Evolutionary conservation across 2,888 invertebrate species (phyloP).

Genomic region (Harpalus rufipes): DNA sequence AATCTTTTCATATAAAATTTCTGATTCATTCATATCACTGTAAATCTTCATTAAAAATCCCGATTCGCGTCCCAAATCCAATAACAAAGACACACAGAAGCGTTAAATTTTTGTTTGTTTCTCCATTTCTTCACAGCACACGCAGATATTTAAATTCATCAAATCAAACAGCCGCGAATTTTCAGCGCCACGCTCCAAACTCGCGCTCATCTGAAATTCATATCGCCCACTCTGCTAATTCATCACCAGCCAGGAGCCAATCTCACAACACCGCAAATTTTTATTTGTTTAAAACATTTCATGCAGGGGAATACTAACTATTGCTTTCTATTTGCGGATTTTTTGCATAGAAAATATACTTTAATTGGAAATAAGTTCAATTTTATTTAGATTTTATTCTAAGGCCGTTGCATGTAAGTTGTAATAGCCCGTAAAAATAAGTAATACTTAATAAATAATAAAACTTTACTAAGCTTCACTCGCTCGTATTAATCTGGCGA

Average conservation of each 20-base stretch:
- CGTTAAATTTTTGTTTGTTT: constrained; percentile 48
- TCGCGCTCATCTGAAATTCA: constrained; percentile 49
- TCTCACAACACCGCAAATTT: background rate
- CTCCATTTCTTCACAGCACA: constrained; percentile 44
- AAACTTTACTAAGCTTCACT: too few relatives aligned
- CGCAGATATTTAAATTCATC: constrained; percentile 47
- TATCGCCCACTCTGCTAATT: constrained; percentile 42
- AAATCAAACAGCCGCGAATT: constrained; percentile 41
- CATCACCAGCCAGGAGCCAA: constrained; percentile 34
- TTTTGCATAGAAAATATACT: background rate
- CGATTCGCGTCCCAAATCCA: constrained; percentile 42
- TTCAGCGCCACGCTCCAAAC: constrained; percentile 39
- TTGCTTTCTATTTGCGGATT: background rate
- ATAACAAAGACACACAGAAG: constrained; percentile 43
- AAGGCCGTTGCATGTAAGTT: too few relatives aligned
- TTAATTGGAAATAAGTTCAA: background rate
- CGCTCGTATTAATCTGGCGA: too few relatives aligned
- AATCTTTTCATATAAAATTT: constrained; percentile 22
- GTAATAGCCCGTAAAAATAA: too few relatives aligned
- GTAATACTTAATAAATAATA: too few relatives aligned
- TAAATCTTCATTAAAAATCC: constrained; percentile 44
- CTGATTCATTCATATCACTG: constrained; percentile 18
- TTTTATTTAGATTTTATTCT: background rate
- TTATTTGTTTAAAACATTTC: constrained; percentile 25
- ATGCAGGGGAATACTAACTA: background rate